A percentile compares a stretch with the other conserved stretches of the same genome.
Conservation (phyloP, 2,113 vertebrate genomes). For the Axis porcinus region DNA sequence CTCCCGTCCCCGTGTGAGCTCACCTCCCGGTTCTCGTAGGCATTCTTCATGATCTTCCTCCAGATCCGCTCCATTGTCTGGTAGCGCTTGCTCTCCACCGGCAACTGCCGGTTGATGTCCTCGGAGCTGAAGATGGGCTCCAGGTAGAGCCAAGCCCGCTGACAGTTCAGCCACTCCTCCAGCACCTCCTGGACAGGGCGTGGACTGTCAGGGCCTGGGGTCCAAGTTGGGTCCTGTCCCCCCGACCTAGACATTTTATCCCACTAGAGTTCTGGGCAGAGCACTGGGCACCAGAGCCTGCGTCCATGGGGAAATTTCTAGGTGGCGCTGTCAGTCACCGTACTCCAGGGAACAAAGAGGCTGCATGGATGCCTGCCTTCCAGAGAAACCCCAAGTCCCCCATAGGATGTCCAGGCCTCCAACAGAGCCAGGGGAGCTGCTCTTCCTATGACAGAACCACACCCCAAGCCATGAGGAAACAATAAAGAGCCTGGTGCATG, state of each 20-base stretch:
- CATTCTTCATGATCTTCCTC: slow-evolving; percentile 89
- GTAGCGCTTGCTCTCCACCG: slow-evolving; percentile 88
- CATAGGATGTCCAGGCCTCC: background rate
- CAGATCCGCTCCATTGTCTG: slow-evolving; percentile 87
- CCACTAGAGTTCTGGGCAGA: background rate
- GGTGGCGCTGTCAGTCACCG: background rate
- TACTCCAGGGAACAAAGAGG: background rate
- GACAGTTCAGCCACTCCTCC: slow-evolving; percentile 93
- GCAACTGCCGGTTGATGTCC: slow-evolving; percentile 91
- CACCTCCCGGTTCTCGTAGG: slow-evolving; percentile 86
- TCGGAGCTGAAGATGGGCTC: slow-evolving; percentile 95
- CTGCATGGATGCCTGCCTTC: background rate
- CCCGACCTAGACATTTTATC: background rate
- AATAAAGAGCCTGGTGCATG: background rate
- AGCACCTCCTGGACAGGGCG: slow-evolving; percentile 87
- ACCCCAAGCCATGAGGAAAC: background rate
- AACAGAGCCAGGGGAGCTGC: background rate
- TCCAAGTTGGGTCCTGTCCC: background rate
- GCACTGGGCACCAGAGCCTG: background rate
- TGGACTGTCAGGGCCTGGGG: background rate
- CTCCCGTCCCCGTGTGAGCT: background rate
- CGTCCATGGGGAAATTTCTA: background rate
- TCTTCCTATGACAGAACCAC: background rate
- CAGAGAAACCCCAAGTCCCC: background rate
- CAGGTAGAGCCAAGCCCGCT: slow-evolving; percentile 92